Conservation (phyloP, 2,113 vertebrate species). For the Piaya cayana region DNA sequence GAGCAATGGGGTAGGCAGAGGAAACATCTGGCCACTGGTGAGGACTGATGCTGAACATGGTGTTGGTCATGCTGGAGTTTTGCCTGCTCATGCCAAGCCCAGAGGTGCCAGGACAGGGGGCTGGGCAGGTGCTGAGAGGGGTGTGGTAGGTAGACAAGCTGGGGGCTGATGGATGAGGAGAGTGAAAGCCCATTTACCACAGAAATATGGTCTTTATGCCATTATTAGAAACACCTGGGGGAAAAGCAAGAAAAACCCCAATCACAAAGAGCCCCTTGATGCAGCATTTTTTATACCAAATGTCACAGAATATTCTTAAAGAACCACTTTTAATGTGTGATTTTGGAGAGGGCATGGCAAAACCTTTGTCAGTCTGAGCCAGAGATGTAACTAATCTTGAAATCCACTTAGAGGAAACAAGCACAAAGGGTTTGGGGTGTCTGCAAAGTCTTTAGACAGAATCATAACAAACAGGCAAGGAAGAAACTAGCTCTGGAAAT, state of each 20-base stretch:
- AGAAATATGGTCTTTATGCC: background rate
- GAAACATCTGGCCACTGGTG: accelerated
- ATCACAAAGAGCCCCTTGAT: background rate
- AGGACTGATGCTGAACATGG: accelerated
- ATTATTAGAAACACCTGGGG: background rate
- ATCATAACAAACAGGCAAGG: accelerated
- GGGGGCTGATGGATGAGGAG: background rate
- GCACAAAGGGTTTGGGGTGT: background rate
- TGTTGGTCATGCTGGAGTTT: background rate
- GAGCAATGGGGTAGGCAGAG: background rate
- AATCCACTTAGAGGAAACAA: background rate
- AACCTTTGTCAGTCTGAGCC: background rate
- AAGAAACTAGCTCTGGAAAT: background rate
- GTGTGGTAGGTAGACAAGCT: accelerated
- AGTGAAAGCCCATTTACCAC: accelerated
- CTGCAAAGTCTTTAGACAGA: background rate
- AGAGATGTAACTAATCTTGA: background rate
- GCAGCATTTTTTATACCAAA: background rate
- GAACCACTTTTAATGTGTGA: background rate
- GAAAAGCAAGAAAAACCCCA: background rate
- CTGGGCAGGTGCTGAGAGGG: background rate
- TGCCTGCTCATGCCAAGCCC: background rate
- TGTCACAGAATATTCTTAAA: background rate
- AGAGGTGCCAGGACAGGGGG: background rate
- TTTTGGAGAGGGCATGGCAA: background rate